Base-by-base conservation (phyloP, 92 coral and sea anemone genomes). In the Porites cylindrica region DNA sequence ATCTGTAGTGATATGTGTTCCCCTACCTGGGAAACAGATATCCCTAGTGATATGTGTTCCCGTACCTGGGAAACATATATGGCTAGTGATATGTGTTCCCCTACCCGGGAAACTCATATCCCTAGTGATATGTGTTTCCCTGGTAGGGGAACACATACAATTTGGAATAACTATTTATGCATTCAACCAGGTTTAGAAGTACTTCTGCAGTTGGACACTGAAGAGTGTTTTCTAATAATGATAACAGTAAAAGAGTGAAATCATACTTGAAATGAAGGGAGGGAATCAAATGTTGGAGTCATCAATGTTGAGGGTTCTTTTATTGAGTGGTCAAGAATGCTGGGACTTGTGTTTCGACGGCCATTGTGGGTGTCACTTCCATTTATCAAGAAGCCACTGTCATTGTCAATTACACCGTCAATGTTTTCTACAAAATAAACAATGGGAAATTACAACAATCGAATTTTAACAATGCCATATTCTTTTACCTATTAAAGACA, bases 241-340 rank as follows among this genome's bases (percentile, higher is more conserved):
- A n/a, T 18, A 52, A 10, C 4, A 51, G 43, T 29, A 75, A 56
- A 23, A 1, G 9, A 11, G 80, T 1, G 20, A n/a, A 14, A 76
- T 11, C 63, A 56, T 58, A 43, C 86, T 52, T 82, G 86, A 70
- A 6, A 82, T 52, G 86, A 82, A n/a, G 86, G 86, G 47, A 82
- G 67, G 1, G 86, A 82, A 23, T 52, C 85, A 38, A 82, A 82
- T 16, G 76, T 56, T 8, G 86, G 86, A 32, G 86, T 82, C 17
- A 69, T 70, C 47, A 82, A 58, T 10, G 78, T 56, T 19, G 20
- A 58, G 19, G 78, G 86, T 10, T 82, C 86, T 70, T 58, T 68
- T 20, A 66, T 23, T 3, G 84, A 14, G 20, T 9, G 59, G 0
- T 64, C 52, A 1, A 80, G 84, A 1, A 51, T 6, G 66, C 84